Evolutionary conservation across 2,888 invertebrate species (phyloP).

Genomic region (Alloscopus bannaensis): DNA sequence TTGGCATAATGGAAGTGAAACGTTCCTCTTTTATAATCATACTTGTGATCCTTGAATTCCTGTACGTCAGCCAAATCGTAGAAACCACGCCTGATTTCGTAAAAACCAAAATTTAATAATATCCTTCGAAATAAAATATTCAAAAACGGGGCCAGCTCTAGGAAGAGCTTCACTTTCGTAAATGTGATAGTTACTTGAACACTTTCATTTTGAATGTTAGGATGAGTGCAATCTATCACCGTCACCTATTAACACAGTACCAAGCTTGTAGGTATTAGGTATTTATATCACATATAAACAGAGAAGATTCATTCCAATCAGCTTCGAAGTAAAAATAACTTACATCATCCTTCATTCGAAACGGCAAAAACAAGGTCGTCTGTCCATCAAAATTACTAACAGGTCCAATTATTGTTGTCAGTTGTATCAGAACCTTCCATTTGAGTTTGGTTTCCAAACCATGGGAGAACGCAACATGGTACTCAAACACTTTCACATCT

Average conservation of each 20-base stretch:
- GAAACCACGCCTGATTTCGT: slow-evolving; percentile 86
- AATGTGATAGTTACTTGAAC: slow-evolving; percentile 79
- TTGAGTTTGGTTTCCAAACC: slow-evolving; percentile 84
- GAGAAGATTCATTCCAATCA: neutral
- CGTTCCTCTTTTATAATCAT: slow-evolving; percentile 67
- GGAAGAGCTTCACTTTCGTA: slow-evolving; percentile 79
- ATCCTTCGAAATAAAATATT: slow-evolving; percentile 88
- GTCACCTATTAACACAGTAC: neutral
- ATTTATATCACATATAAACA: neutral
- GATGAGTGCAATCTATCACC: slow-evolving; percentile 77
- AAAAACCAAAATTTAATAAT: slow-evolving; percentile 85
- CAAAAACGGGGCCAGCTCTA: slow-evolving; percentile 86
- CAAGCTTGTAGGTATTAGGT: neutral
- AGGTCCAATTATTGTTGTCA: slow-evolving; percentile 80
- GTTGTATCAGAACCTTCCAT: slow-evolving; percentile 79
- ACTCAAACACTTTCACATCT: slow-evolving; percentile 82
- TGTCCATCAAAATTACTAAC: slow-evolving; percentile 85
- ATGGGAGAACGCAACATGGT: slow-evolving; percentile 84
- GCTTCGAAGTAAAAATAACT: too few relatives aligned
- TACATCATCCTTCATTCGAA: neutral
- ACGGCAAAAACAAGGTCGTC: neutral
- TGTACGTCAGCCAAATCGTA: slow-evolving; percentile 83
- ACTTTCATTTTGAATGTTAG: slow-evolving; percentile 77
- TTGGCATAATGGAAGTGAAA: neutral
- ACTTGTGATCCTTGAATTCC: slow-evolving; percentile 78